phyloP scores from a whole-genome alignment of 1,140 invertebrate species.

The Drosophila azteca region DNA sequence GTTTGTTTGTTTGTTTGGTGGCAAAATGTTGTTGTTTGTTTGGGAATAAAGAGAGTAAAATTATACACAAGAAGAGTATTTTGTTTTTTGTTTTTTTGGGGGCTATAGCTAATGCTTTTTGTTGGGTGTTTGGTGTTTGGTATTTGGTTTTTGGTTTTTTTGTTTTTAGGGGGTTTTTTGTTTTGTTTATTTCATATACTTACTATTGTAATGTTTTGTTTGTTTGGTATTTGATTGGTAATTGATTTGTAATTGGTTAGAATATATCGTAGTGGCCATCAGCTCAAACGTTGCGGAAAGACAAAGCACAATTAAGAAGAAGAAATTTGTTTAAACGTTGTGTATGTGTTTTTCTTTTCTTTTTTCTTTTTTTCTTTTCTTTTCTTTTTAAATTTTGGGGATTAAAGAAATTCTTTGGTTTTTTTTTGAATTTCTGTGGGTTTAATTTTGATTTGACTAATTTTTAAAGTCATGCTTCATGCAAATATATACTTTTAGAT shows the following conservation, averaged over 20 bases:
- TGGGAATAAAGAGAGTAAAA: slow-evolving; percentile 26
- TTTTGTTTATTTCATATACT: slow-evolving; percentile 67
- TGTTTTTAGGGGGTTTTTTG: slow-evolving; percentile 26
- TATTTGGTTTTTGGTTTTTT: slow-evolving; percentile 22
- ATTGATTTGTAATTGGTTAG: slow-evolving; percentile 78
- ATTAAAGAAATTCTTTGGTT: slow-evolving; percentile 39
- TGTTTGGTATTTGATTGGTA: slow-evolving; percentile 73
- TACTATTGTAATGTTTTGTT: slow-evolving; percentile 72
- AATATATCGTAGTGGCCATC: slow-evolving; percentile 84
- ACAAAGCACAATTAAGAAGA: slow-evolving; percentile 84
- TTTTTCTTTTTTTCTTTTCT: slow-evolving; percentile 5
- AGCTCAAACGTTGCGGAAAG: slow-evolving; percentile 84
- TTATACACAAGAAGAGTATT: slow-evolving; percentile 50
- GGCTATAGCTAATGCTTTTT: not conserved
- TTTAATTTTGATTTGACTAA: slow-evolving; percentile 6
- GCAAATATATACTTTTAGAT: slow-evolving; percentile 40
- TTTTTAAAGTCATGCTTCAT: slow-evolving; percentile 45
- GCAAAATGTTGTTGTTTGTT: too few species aligned
- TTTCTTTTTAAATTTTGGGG: slow-evolving; percentile 23
- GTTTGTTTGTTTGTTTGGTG: slow-evolving; percentile 12
- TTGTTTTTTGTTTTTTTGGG: slow-evolving; percentile 3
- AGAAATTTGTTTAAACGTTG: slow-evolving; percentile 73
- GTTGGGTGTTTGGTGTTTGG: too few species aligned
- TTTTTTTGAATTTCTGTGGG: slow-evolving; percentile 1
- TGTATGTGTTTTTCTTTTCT: too few species aligned